Evolutionary conservation across 2,888 invertebrate species (phyloP), one percentile per base, ranked within the genome.

Genomic region (Ornithoptera priamus): DNA sequence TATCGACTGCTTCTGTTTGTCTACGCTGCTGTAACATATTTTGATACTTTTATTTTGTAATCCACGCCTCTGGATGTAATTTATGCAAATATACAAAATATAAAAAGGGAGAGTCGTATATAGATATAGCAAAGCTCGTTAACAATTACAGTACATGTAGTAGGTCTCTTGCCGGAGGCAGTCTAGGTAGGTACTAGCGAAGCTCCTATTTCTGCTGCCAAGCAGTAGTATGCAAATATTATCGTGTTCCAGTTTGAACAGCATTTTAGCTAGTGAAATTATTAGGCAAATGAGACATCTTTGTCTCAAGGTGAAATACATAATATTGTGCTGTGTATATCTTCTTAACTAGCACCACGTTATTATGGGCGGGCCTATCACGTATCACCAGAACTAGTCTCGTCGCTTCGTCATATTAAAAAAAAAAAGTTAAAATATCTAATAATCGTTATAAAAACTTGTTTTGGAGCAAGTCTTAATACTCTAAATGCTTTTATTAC

Each of bases 1-100:
- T 91, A 91, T 89, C 87, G 88, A 86, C 88, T 85, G 90, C 85
- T 84, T 83, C 83, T 86, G 82, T 87, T 83, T 88, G 84, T 82
- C 75, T 73, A 77, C 68, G 77, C 22, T 22, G 80, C 77, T 72
- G 69, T 73, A 66, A 80, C 73, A 58, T 42, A 57, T 84, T 78
- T 90, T 89, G 89, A 89, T 89, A 86, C 84, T 90, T 85, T 72
- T 69, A 46, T 42, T 22, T 57, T 57, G n/a, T 20, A 50, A 36
- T 62, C 57, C 30, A 50, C 20, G n/a, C 46, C 46, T 50, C 42
- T 62, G 24, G 8, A 39, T 46, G 57, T 62, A 57, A 56, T 36
- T 36, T 60, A 65, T 69, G 69, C 42, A 50, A 67, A 72, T 73
- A 72, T 17, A 74, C 65, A 74, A 73, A 75, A 74, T 22, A 22